Evolutionary conservation across 2,888 invertebrate genomes (phyloP).

Genomic region (Ecdyonurus torrentis): DNA sequence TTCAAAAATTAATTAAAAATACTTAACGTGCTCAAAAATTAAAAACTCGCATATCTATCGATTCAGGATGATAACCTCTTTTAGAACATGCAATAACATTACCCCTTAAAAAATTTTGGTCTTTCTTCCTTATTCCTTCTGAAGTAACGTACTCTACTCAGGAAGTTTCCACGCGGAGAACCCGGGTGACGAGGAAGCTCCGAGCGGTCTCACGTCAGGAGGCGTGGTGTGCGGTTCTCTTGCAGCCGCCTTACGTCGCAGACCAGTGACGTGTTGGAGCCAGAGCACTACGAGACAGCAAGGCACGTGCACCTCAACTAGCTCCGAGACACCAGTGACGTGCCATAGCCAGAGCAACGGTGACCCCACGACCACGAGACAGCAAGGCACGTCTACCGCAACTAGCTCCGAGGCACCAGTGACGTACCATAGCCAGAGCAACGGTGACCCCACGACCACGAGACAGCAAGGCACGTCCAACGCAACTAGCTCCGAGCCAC

Average conservation of each 20-base stretch:
- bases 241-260: slow-evolving; percentile 14
- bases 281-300: background rate
- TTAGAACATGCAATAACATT: no score
- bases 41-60: no score
- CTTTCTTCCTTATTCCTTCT: no score
- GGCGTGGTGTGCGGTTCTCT: slow-evolving; percentile 32
- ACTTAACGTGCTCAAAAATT: no score
- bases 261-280: background rate
- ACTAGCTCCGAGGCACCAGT: background rate
- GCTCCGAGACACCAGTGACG: background rate
- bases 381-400: background rate
- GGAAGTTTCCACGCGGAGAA: background rate
- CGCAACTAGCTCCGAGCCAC: background rate
- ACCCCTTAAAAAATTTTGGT: no score
- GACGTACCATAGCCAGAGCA: background rate
- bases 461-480: background rate
- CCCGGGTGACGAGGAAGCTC: slow-evolving; percentile 6
- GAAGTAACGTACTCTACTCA: no score
- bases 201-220: slow-evolving; percentile 30
- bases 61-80: no score
- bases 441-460: background rate
- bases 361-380: background rate
- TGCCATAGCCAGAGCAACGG: background rate
- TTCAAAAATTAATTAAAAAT: no score
- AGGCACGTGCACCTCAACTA: background rate